Conservation (phyloP, 2,888 invertebrate species). For the Scaeva pyrastri region DNA sequence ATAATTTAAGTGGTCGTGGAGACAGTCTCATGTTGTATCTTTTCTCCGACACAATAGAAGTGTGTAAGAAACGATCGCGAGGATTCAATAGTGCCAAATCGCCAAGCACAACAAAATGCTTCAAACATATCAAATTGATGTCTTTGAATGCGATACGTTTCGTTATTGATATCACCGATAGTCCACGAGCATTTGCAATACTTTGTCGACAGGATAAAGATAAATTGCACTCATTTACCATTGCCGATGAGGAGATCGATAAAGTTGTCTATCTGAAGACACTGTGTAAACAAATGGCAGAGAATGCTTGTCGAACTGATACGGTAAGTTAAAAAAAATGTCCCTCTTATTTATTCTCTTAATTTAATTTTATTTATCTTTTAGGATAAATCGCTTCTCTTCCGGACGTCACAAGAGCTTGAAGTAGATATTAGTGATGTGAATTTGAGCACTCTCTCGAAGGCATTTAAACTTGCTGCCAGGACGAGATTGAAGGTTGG, state of each 20-base stretch:
- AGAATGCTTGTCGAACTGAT: conserved; percentile 96
- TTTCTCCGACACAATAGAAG: conserved; percentile 97
- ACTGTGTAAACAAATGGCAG: conserved; percentile 95
- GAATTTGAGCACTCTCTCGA: conserved; percentile 93
- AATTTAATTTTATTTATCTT: conserved; percentile 32
- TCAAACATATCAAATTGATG: conserved; percentile 95
- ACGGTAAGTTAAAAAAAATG: conserved; percentile 87
- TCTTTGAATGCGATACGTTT: conserved; percentile 94
- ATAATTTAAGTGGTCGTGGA: conserved; percentile 93
- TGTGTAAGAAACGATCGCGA: conserved; percentile 93
- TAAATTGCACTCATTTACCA: conserved; percentile 93
- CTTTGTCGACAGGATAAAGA: conserved; percentile 95
- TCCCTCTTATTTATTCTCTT: not conserved
- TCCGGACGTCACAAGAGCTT: conserved; percentile 87
- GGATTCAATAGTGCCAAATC: conserved; percentile 89
- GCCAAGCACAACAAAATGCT: conserved; percentile 91
- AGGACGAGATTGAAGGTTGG: conserved; percentile 91
- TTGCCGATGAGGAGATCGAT: conserved; percentile 92
- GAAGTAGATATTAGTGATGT: conserved; percentile 95
- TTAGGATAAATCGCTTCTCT: conserved; percentile 82
- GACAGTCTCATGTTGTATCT: conserved; percentile 94
- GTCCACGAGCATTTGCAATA: conserved; percentile 95
- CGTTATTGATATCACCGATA: conserved; percentile 95
- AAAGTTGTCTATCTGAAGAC: conserved; percentile 92
- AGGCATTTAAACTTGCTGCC: conserved; percentile 95